A percentile compares a stretch with the other conserved stretches of the same genome.
These are phyloP conservation scores for Suillia variegata DNA, from an alignment of 2,888 invertebrate genomes.

Conservation along the genomic window DNA sequence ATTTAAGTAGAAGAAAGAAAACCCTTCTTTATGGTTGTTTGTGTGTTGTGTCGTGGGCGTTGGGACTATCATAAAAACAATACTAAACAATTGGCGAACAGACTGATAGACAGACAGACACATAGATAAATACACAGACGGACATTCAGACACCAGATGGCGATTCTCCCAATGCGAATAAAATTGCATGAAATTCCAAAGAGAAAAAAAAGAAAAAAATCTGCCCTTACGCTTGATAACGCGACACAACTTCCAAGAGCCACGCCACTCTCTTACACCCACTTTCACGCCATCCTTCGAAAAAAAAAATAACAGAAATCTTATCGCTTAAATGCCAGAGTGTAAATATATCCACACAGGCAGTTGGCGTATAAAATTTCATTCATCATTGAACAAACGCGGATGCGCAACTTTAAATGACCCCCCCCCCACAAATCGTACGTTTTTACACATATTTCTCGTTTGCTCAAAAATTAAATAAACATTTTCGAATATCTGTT, in stretches of 20 bases:
- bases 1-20: too few species aligned
- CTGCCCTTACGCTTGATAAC: neutral
- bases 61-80: too few species aligned
- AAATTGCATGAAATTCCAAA: conserved; percentile 1
- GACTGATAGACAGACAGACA: neutral
- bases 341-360: neutral
- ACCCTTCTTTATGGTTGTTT: too few species aligned
- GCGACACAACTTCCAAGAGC: neutral
- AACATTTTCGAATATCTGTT: too few species aligned
- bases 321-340: conserved; percentile 5
- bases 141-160: conserved; percentile 4
- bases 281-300: neutral
- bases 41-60: too few species aligned
- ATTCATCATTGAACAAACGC: conserved; percentile 37
- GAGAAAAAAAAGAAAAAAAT: too few species aligned
- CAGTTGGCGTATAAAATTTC: conserved; percentile 41
- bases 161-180: conserved; percentile 1
- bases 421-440: conserved; percentile 31
- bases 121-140: too few species aligned
- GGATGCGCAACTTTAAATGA: conserved; percentile 39
- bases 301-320: neutral
- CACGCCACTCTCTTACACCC: too few species aligned
- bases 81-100: too few species aligned
- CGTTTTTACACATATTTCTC: too few species aligned
- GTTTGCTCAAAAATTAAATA: too few species aligned